Conservation (phyloP, 2,888 invertebrate species). For the Eupithecia insigniata region DNA sequence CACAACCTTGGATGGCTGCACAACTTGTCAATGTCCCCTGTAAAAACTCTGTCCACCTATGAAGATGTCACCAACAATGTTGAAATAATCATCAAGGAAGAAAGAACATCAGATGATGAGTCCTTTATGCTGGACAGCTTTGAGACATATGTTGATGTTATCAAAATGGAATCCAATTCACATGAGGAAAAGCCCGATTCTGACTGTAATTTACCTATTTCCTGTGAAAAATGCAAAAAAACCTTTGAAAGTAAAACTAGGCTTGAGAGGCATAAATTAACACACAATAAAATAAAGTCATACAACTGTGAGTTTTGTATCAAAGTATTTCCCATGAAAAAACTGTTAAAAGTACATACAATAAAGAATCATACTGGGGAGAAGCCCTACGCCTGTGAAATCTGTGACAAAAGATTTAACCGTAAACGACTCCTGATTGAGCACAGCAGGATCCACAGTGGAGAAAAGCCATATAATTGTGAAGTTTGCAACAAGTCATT, state of each 20-base stretch:
- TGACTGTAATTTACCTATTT: conserved; percentile 5
- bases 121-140: conserved; percentile 8
- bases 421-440: conserved; percentile 4
- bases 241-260: conserved; percentile 9
- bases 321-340: conserved; percentile 21
- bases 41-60: conserved; percentile 17
- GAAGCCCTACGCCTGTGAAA: conserved; percentile 12
- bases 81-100: conserved; percentile 9
- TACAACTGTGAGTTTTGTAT: conserved; percentile 18
- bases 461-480: conserved; percentile 24
- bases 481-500: conserved; percentile 20
- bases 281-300: conserved; percentile 5
- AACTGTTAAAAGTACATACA: conserved; percentile 20
- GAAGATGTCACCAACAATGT: conserved; percentile 16
- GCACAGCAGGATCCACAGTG: conserved; percentile 10
- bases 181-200: conserved; percentile 11
- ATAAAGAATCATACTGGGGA: conserved; percentile 20
- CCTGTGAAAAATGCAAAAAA: conserved; percentile 1
- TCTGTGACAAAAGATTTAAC: conserved; percentile 12
- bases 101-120: conserved; percentile 17
- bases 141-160: conserved; percentile 18
- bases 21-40: conserved; percentile 14
- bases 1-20: conserved; percentile 26
- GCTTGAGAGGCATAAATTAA: conserved; percentile 1
- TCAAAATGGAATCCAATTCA: not conserved